Conservation (phyloP, 1,140 invertebrate species). For the Procambarus virginalis region DNA sequence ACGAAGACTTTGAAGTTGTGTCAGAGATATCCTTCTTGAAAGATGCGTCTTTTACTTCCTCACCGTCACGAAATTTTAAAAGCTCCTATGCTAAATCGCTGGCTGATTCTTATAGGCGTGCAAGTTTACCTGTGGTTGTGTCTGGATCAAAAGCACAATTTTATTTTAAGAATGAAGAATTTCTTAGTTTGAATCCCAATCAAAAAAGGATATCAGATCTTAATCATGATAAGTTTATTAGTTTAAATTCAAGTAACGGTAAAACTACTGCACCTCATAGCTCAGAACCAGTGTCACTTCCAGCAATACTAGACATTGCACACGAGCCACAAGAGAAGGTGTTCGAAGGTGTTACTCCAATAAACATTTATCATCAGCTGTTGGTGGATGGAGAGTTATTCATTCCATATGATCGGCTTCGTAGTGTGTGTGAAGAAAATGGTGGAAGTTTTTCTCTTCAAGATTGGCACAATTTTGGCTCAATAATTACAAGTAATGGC, state of each 20-base stretch:
- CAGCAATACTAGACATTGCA: conserved; percentile 12
- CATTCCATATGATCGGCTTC: conserved; percentile 22
- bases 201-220: not conserved
- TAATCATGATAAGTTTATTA: conserved; percentile 28
- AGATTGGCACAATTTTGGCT: conserved; percentile 43
- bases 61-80: conserved; percentile 48
- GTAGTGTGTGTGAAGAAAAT: conserved; percentile 4
- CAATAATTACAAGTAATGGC: conserved; percentile 35
- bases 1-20: conserved; percentile 38
- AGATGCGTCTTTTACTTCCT: conserved; percentile 28
- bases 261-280: not conserved
- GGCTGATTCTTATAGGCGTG: conserved; percentile 55
- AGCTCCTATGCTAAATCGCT: conserved; percentile 59
- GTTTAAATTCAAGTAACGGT: conserved; percentile 33
- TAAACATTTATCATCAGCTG: not conserved
- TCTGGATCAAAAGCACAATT: conserved; percentile 48
- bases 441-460: conserved; percentile 42
- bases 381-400: conserved; percentile 13
- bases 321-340: not conserved
- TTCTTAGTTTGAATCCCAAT: conserved; percentile 41
- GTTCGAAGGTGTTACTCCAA: not conserved
- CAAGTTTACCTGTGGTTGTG: conserved; percentile 46
- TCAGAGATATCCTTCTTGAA: conserved; percentile 38
- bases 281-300: conserved; percentile 24
- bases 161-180: conserved; percentile 53